Conservation (phyloP, 2,888 invertebrate genomes). For the Amblyjoppa fuscipennis region DNA sequence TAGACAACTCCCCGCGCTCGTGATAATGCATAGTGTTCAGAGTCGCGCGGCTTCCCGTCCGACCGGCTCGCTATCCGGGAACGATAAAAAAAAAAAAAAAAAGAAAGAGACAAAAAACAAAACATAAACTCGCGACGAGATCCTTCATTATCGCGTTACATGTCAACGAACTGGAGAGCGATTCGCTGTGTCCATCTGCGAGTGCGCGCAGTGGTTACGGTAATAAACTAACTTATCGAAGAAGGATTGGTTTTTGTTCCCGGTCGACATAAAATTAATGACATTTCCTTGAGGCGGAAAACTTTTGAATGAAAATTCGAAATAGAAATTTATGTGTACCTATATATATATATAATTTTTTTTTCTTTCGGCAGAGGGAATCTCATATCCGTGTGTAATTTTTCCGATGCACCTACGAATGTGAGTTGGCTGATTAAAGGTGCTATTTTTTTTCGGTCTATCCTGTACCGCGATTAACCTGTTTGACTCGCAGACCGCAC, state of each 20-base stretch:
- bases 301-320: too few relatives aligned
- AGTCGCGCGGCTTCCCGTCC: conserved; percentile 3
- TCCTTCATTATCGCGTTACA: conserved; percentile 60
- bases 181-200: conserved; percentile 17
- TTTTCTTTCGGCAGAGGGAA: too few relatives aligned
- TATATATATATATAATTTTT: too few relatives aligned
- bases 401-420: too few relatives aligned
- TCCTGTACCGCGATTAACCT: neutral
- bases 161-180: conserved; percentile 66
- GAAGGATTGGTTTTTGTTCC: too few relatives aligned
- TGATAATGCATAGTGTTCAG: conserved; percentile 54
- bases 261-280: too few relatives aligned
- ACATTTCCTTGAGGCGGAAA: too few relatives aligned
- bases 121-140: conserved; percentile 43
- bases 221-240: neutral
- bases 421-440: too few relatives aligned
- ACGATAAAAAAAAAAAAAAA: conserved; percentile 21
- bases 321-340: too few relatives aligned
- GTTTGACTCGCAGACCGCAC: neutral
- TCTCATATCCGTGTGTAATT: too few relatives aligned
- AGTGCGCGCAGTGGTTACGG: neutral
- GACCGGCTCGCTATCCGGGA: conserved; percentile 20
- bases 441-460: neutral
- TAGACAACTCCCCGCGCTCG: conserved; percentile 72
- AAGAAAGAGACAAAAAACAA: conserved; percentile 43